Evolutionary conservation across 2,797 vertebrate species (phyloP), one percentile per base, ranked within the genome.

Genomic region (Acanthiza pusilla): DNA sequence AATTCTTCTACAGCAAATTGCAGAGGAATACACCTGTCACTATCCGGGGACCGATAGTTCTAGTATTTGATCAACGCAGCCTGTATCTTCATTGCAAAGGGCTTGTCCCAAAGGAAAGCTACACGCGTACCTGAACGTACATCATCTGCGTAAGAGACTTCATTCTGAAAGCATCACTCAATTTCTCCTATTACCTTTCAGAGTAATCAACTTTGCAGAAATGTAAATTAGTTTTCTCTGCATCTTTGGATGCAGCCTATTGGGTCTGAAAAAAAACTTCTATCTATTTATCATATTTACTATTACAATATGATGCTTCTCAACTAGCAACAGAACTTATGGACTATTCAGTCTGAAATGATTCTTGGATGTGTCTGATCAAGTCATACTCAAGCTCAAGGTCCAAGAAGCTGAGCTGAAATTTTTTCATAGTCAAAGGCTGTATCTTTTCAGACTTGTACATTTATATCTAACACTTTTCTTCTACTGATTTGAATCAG

Each of bases 191-290:
- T 30, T 48, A 38, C 12, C 5, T 77, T 77, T 47, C 55, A 55
- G 47, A 65, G 17, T 16, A 26, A 47, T 27, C 17, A 55, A 23
- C 27, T 30, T 48, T 17, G 14, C 36, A 57, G 70, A 88, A 81
- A 22, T 3, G 18, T 21, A 38, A n/a, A 0, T 3, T 1, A 1
- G 5, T 42, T 61, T 42, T 81, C 55, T 77, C 2, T 1, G 6
- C 12, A 32, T 23, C 8, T 45, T 68, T 72, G 10, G 26, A 60
- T 45, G 9, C 38, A 73, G 36, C 6, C n/a, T 73, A 2, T 23
- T 78, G n/a, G 7, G 18, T 70, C 10, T 3, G 8, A 66, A 53
- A 57, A 78, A 3, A 53, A 11, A 30, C 40, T 38, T 6, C 11
- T 55, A 23, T 16, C 1, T 18, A 30, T 83, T 53, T 53, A 20